These are phyloP conservation scores for Eupeodes latifasciatus DNA, from an alignment of 2,888 invertebrate species.

Conservation along the genomic window DNA sequence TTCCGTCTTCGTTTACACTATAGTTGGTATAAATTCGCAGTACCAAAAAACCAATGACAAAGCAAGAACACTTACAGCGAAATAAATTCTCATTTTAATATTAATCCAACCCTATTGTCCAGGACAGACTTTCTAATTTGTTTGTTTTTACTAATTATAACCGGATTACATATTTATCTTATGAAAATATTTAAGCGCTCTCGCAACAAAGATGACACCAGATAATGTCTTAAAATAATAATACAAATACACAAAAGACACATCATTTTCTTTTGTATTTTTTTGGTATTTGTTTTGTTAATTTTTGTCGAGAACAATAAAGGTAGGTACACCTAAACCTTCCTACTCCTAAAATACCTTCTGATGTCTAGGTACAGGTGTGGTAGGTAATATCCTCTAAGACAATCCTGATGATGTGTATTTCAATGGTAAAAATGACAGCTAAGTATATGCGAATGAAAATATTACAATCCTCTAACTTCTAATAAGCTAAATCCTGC, in stretches of 20 bases:
- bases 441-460: slow-evolving; percentile 56
- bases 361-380: slow-evolving; percentile 59
- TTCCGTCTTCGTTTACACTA: background rate
- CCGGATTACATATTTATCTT: slow-evolving; percentile 80
- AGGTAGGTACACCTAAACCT: background rate
- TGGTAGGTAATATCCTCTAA: background rate
- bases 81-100: slow-evolving; percentile 72
- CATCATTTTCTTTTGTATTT: slow-evolving; percentile 7
- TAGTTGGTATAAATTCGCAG: too few relatives aligned
- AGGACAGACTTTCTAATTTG: slow-evolving; percentile 66
- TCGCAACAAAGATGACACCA: slow-evolving; percentile 56
- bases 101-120: slow-evolving; percentile 61
- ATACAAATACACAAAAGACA: slow-evolving; percentile 8
- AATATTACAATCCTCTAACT: slow-evolving; percentile 57
- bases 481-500: slow-evolving; percentile 45
- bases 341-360: too few relatives aligned
- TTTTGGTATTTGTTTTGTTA: slow-evolving; percentile 2
- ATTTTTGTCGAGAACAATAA: slow-evolving; percentile 14
- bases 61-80: slow-evolving; percentile 56
- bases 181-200: slow-evolving; percentile 54
- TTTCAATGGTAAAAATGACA: slow-evolving; percentile 44
- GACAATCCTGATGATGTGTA: slow-evolving; percentile 11
- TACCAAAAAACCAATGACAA: slow-evolving; percentile 9
- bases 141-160: slow-evolving; percentile 78
- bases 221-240: slow-evolving; percentile 11